These are phyloP conservation scores for Notolabrus celidotus DNA, from an alignment of 2,797 vertebrate genomes.

Conservation along the genomic window DNA sequence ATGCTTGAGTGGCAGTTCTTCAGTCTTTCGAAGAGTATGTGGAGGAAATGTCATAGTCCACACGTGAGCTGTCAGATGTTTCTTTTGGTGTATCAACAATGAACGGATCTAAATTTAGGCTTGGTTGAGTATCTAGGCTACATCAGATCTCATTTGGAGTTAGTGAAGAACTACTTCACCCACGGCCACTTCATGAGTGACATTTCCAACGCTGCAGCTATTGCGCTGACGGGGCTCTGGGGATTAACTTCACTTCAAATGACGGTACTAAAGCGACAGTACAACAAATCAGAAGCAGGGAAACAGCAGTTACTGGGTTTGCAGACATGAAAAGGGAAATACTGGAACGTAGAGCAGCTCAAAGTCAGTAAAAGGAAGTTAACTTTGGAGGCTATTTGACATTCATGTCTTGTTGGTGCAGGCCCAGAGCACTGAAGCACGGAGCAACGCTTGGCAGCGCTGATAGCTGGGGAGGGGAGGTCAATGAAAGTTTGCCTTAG, in stretches of 20 bases:
- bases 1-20: not conserved
- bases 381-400: constrained; percentile 63
- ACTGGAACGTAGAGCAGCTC: constrained; percentile 21
- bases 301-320: constrained; percentile 22
- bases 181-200: constrained; percentile 42
- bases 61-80: constrained; percentile 22
- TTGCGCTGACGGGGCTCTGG: constrained; percentile 43
- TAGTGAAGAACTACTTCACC: constrained; percentile 39
- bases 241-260: constrained; percentile 57
- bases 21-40: not conserved
- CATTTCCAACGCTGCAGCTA: constrained; percentile 55
- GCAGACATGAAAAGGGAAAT: constrained; percentile 24
- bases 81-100: constrained; percentile 48
- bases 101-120: constrained; percentile 66
- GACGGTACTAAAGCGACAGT: constrained; percentile 39
- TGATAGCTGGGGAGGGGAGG: constrained; percentile 59
- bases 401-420: constrained; percentile 74
- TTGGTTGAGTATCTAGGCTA: constrained; percentile 51
- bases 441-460: constrained; percentile 53
- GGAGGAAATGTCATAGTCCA: constrained; percentile 30
- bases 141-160: constrained; percentile 58
- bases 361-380: constrained; percentile 48
- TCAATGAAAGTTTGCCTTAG: constrained; percentile 67
- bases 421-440: constrained; percentile 61
- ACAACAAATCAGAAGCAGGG: constrained; percentile 29